Evolutionary conservation across 2,797 vertebrate species (phyloP).

Genomic region (Cottoperca gobio): DNA sequence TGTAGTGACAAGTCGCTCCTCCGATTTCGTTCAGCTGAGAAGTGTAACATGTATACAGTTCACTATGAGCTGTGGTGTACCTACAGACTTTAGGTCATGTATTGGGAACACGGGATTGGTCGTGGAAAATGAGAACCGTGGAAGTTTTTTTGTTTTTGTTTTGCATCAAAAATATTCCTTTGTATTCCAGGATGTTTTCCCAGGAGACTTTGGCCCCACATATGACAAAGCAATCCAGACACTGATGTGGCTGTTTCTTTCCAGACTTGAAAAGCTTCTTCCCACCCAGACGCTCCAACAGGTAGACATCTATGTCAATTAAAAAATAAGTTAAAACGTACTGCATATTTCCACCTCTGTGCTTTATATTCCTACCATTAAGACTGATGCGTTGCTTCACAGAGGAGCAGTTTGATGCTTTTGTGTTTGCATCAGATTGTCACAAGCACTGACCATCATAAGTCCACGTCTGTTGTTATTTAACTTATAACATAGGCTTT

Average conservation of each 20-base stretch:
- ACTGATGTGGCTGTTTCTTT: constrained; percentile 86
- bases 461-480: neutral
- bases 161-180: no score
- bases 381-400: neutral
- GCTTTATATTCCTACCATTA: neutral
- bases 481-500: neutral
- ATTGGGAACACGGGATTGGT: no score
- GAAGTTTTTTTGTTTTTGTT: no score
- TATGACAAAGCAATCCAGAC: constrained; percentile 86
- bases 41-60: no score
- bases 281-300: constrained; percentile 76
- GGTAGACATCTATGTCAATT: constrained; percentile 42
- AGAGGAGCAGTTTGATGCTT: neutral
- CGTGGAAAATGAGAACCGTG: no score
- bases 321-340: neutral
- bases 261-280: constrained; percentile 85
- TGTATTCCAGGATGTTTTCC: constrained; percentile 82
- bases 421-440: neutral
- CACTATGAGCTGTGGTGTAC: no score
- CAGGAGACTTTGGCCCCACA: constrained; percentile 85
- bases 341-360: neutral
- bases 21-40: no score
- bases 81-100: no score
- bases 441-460: neutral
- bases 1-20: no score